phyloP scores from a whole-genome alignment of 2,888 invertebrate genomes.

The Pandemis cinnamomeana region DNA sequence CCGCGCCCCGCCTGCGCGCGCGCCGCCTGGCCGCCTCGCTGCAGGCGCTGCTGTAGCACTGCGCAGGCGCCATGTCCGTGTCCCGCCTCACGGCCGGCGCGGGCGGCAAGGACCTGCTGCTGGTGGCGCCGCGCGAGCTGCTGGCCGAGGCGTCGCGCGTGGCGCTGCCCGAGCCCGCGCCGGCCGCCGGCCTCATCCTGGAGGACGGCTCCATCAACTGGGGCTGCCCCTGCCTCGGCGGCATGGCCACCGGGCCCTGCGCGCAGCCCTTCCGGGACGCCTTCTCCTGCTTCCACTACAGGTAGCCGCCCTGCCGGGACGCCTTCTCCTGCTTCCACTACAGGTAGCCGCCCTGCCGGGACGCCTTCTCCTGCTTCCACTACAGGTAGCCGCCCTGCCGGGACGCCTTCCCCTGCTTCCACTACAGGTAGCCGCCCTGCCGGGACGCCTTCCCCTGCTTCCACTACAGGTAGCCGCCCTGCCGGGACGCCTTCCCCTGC shows the following conservation, averaged over 20 bases:
- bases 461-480: conserved; percentile 91
- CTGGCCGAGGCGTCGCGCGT: conserved; percentile 89
- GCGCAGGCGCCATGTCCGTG: conserved; percentile 49
- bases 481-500: conserved; percentile 97
- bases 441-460: conserved; percentile 98
- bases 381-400: conserved; percentile 92
- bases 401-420: conserved; percentile 97
- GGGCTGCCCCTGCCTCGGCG: conserved; percentile 98
- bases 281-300: conserved; percentile 97
- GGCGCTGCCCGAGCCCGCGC: conserved; percentile 88
- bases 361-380: conserved; percentile 98
- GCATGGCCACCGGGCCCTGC: conserved; percentile 99
- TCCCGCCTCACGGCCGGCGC: conserved; percentile 72
- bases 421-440: conserved; percentile 91
- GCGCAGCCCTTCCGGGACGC: conserved; percentile 96
- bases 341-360: conserved; percentile 90
- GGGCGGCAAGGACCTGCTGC: conserved; percentile 89
- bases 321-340: conserved; percentile 98
- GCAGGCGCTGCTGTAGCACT: conserved; percentile 51
- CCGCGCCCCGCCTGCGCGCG: conserved; percentile 45
- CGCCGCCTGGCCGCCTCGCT: conserved; percentile 50
- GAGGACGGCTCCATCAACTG: conserved; percentile 97
- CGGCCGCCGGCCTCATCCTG: conserved; percentile 91
- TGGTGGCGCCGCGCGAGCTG: conserved; percentile 92
- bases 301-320: conserved; percentile 90